phyloP scores from a whole-genome alignment of 2,888 invertebrate genomes.

The Sesia apiformis region DNA sequence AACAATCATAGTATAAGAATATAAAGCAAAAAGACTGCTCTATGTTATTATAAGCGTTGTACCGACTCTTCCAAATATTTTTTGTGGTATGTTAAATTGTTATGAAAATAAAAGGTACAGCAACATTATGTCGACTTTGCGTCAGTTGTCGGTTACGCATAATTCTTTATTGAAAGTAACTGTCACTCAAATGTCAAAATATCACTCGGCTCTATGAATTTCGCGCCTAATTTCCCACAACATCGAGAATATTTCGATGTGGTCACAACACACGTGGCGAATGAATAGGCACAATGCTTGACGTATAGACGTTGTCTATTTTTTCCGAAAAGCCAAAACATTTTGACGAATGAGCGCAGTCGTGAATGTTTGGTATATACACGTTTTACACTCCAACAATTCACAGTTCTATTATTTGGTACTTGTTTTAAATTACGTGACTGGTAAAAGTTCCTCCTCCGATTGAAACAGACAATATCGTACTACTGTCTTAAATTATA shows the following conservation, averaged over 20 bases:
- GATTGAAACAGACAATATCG: not conserved
- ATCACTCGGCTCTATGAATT: slow-evolving; percentile 36
- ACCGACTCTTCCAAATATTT: not conserved
- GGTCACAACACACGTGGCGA: slow-evolving; percentile 22
- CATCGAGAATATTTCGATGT: slow-evolving; percentile 33
- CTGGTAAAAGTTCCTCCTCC: not conserved
- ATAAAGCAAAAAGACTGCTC: too few species aligned
- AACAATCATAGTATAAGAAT: too few species aligned
- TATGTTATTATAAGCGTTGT: too few species aligned
- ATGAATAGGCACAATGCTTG: slow-evolving; percentile 9
- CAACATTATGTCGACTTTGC: slow-evolving; percentile 20
- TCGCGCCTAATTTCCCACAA: slow-evolving; percentile 49
- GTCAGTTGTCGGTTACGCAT: slow-evolving; percentile 49
- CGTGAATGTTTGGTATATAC: too few species aligned
- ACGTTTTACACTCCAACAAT: too few species aligned
- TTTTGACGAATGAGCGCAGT: too few species aligned
- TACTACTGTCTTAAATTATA: not conserved
- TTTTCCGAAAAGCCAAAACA: too few species aligned
- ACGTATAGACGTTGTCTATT: slow-evolving; percentile 2
- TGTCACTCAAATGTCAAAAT: slow-evolving; percentile 70
- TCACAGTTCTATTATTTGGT: too few species aligned
- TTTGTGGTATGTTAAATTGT: slow-evolving; percentile 11
- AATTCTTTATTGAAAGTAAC: slow-evolving; percentile 59
- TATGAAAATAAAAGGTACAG: slow-evolving; percentile 13
- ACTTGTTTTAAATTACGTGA: too few species aligned